A percentile compares a stretch with the other conserved stretches of the same genome.
phyloP scores from a whole-genome alignment of 2,797 vertebrate species.

The Morelia viridis region DNA sequence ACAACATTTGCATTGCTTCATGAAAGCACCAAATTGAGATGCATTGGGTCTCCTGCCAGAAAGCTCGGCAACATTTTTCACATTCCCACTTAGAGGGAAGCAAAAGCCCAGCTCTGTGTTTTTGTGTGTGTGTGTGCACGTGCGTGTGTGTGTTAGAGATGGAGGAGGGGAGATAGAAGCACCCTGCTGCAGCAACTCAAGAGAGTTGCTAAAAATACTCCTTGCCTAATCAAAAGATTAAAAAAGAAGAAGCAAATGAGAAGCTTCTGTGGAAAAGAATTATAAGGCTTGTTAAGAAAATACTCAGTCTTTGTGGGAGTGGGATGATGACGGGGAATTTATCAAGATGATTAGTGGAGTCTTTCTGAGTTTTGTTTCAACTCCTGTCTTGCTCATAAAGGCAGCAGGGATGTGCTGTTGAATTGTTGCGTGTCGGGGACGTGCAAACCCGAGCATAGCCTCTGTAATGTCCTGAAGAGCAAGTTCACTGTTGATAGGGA shows the following conservation, averaged over 20 bases:
- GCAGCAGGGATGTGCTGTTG: background rate
- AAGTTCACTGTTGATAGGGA: background rate
- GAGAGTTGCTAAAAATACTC: slow-evolving; percentile 53
- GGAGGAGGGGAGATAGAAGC: background rate
- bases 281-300: slow-evolving; percentile 29
- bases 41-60: slow-evolving; percentile 38
- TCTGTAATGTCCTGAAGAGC: too few species aligned
- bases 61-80: slow-evolving; percentile 54
- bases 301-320: background rate
- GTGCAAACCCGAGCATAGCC: background rate
- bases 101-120: background rate
- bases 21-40: slow-evolving; percentile 54
- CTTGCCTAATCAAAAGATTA: slow-evolving; percentile 46
- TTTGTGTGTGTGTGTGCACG: background rate
- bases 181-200: slow-evolving; percentile 40
- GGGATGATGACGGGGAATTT: slow-evolving; percentile 46
- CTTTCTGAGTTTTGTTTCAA: background rate
- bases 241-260: slow-evolving; percentile 21
- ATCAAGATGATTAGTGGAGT: too few species aligned
- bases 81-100: slow-evolving; percentile 38
- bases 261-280: slow-evolving; percentile 35
- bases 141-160: background rate
- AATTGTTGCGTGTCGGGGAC: background rate
- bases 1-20: slow-evolving; percentile 45
- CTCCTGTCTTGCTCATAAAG: background rate